A percentile compares a stretch with the other conserved stretches of the same genome.
Conservation (phyloP, 2,797 vertebrate genomes). For the Crossoptilon crossoptilon region DNA sequence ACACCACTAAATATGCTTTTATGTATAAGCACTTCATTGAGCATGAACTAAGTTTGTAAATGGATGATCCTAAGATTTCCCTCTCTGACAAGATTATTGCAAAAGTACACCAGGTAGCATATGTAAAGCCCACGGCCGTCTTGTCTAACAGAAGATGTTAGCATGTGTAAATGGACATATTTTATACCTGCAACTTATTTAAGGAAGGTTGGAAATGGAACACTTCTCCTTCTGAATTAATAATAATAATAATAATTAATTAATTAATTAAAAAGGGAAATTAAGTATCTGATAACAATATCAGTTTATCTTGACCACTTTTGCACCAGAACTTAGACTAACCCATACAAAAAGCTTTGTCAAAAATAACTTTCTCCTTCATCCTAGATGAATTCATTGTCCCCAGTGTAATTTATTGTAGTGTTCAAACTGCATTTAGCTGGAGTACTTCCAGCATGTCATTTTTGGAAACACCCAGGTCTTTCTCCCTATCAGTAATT, state of each 20-base stretch:
- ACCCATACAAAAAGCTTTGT: background rate
- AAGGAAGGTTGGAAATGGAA: background rate
- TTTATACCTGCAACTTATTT: constrained; percentile 9
- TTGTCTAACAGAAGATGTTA: background rate
- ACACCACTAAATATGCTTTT: background rate
- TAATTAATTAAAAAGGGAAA: background rate
- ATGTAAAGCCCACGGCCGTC: background rate
- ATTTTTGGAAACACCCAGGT: background rate
- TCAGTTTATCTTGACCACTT: background rate
- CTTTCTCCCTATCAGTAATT: background rate
- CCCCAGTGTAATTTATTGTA: background rate
- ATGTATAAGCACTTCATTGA: background rate
- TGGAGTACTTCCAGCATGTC: background rate
- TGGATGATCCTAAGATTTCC: background rate
- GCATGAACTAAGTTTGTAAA: background rate
- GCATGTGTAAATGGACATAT: background rate
- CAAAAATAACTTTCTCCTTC: background rate
- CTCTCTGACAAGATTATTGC: background rate
- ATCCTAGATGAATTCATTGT: background rate
- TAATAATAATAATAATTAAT: no score
- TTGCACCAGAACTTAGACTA: background rate
- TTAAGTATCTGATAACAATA: background rate
- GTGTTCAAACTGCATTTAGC: constrained; percentile 3
- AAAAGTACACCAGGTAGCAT: background rate
- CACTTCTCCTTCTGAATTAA: background rate